Percentiles rank a stretch among this genome's conserved stretches.
phyloP scores from a whole-genome alignment of 2,797 vertebrate genomes.

The Semotilus atromaculatus region DNA sequence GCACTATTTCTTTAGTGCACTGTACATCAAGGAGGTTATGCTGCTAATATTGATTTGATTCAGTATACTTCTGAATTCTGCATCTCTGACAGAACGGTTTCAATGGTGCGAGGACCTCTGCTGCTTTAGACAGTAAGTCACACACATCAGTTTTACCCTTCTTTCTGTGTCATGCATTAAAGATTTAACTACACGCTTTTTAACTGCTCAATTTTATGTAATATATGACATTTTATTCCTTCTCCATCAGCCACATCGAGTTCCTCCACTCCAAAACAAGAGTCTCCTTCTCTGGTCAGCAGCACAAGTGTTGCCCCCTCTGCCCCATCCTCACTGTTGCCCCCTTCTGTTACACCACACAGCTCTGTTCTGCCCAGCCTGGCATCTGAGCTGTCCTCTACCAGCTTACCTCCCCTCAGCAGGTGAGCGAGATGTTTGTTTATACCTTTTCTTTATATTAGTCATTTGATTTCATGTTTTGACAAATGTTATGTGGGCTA shows the following conservation, averaged over 20 bases:
- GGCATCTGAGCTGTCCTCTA: slow-evolving; percentile 84
- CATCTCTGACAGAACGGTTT: slow-evolving; percentile 86
- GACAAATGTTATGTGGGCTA: neutral
- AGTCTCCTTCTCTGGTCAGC: slow-evolving; percentile 82
- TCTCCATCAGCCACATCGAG: slow-evolving; percentile 79
- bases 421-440: slow-evolving; percentile 75
- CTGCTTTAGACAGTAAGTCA: slow-evolving; percentile 89
- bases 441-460: neutral
- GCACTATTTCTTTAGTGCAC: neutral
- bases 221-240: neutral
- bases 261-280: slow-evolving; percentile 86
- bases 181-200: neutral
- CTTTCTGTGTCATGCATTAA: slow-evolving; percentile 7
- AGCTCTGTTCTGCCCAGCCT: slow-evolving; percentile 80
- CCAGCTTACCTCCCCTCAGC: slow-evolving; percentile 86
- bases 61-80: slow-evolving; percentile 44
- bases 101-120: slow-evolving; percentile 84
- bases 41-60: neutral
- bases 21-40: neutral
- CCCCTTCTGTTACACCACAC: slow-evolving; percentile 80
- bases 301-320: slow-evolving; percentile 79
- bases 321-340: slow-evolving; percentile 78
- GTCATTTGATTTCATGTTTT: neutral
- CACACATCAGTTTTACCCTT: neutral
- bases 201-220: neutral